These are phyloP conservation scores for Ostrea edulis DNA, from an alignment of 1,140 invertebrate species.

Conservation along the genomic window DNA sequence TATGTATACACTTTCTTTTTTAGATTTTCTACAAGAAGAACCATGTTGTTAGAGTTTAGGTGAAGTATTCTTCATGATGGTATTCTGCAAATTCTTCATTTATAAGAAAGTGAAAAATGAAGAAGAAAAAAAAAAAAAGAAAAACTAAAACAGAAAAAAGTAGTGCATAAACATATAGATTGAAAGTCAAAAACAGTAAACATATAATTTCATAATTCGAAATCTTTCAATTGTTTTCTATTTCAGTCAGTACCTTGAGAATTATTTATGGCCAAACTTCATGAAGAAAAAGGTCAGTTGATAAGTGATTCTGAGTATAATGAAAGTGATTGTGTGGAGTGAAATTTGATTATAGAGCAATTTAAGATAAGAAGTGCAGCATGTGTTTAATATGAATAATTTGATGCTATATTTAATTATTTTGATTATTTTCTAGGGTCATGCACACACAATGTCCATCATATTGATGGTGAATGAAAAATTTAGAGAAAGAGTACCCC, in stretches of 20 bases:
- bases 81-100: no score
- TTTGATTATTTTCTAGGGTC: conserved; percentile 61
- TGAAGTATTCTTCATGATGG: conserved; percentile 53
- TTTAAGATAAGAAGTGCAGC: not conserved
- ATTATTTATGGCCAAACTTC: conserved; percentile 98
- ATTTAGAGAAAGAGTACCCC: conserved; percentile 95
- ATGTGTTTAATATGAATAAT: not conserved
- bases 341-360: not conserved
- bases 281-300: conserved; percentile 78
- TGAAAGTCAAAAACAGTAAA: not conserved
- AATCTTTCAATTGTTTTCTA: conserved; percentile 27
- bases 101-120: no score
- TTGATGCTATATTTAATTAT: no score
- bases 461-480: conserved; percentile 99
- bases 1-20: conserved; percentile 62
- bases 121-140: no score
- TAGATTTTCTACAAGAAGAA: conserved; percentile 90
- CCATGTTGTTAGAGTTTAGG: conserved; percentile 97
- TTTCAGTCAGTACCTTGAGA: conserved; percentile 94
- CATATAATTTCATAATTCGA: not conserved
- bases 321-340: not conserved
- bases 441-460: conserved; percentile 94
- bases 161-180: no score
- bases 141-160: no score
- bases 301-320: not conserved